Base-by-base conservation (phyloP, 2,888 invertebrate genomes). In the Ommatoiulus sabulosus region DNA sequence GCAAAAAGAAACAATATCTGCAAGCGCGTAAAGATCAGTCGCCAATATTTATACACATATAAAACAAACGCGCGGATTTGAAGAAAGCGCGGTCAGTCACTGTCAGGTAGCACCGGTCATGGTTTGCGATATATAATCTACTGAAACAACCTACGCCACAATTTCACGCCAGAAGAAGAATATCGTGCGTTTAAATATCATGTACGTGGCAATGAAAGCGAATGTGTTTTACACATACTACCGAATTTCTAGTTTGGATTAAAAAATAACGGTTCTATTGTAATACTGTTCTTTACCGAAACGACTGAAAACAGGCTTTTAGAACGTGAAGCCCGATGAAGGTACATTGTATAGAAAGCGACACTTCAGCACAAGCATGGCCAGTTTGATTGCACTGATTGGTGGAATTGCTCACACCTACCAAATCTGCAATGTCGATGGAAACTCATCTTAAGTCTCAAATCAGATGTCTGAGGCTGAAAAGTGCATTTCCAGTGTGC, bases 91-190 rank as follows among this genome's bases (percentile, higher is more conserved):
- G 35, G 35, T 43, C 80, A 80, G 80, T 80, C 80, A 43, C 80
- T 80, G 80, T 35, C 80, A 80, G 35, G 80, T 80, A 80, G 80
- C 80, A 80, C 80, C 80, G 80, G 80, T 80, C 80, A 35, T 80
- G 80, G 15, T 80, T 80, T 80, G 80, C 80, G 80, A 35, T 80
- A 80, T 8, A 80, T 63, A 80, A 24, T 80, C 80, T 80, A 80
- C 35, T 80, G 80, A 80, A 80, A 80, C 80, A 80, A 80, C 15
- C 80, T 80, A 80, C 80, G 24, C 15, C 35, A 80, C 80, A 80
- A 24, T 35, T 80, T 80, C 35, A 80, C 80, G 80, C 80, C 80
- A 80, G 80, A 24, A 80, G 80, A 43, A 80, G 80, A 80, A 80
- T 35, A 80, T 24, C 80, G 80, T 80, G 80, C 80, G 10, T 43